Evolutionary conservation across 2,113 vertebrate species (phyloP).

Genomic region (Lutjanus erythropterus): DNA sequence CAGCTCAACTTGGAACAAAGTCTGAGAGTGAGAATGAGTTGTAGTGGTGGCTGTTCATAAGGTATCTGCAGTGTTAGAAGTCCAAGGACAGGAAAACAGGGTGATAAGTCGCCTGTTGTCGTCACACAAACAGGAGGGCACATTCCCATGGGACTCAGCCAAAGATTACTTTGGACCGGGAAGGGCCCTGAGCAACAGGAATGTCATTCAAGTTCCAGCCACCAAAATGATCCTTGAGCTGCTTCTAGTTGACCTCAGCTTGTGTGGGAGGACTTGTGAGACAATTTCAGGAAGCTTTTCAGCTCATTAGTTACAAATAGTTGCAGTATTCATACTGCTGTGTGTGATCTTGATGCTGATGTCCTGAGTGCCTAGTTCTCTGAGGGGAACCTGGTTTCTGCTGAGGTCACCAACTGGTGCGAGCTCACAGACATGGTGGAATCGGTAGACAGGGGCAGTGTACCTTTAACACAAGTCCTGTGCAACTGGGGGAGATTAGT

Average conservation of each 20-base stretch:
- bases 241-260: conserved; percentile 39
- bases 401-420: conserved; percentile 28
- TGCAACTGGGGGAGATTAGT: conserved; percentile 38
- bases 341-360: not conserved
- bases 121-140: conserved; percentile 39
- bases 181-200: conserved; percentile 28
- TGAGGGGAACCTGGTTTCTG: conserved; percentile 28
- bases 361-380: not conserved
- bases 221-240: conserved; percentile 15
- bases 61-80: conserved; percentile 62
- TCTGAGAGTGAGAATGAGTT: conserved; percentile 32
- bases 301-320: conserved; percentile 41
- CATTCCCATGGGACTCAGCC: conserved; percentile 51
- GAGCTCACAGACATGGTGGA: conserved; percentile 28
- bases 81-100: conserved; percentile 64
- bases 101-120: conserved; percentile 69
- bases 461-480: conserved; percentile 18
- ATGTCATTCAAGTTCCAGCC: conserved; percentile 42
- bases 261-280: conserved; percentile 26
- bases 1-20: not conserved
- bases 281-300: conserved; percentile 17
- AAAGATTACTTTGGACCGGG: conserved; percentile 39
- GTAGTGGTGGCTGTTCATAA: conserved; percentile 38
- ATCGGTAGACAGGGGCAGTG: conserved; percentile 10
- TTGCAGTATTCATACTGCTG: conserved; percentile 21